These are phyloP conservation scores for Hydrozoanthus tunicans DNA, from an alignment of 64 coral and sea anemone genomes.

Conservation along the genomic window DNA sequence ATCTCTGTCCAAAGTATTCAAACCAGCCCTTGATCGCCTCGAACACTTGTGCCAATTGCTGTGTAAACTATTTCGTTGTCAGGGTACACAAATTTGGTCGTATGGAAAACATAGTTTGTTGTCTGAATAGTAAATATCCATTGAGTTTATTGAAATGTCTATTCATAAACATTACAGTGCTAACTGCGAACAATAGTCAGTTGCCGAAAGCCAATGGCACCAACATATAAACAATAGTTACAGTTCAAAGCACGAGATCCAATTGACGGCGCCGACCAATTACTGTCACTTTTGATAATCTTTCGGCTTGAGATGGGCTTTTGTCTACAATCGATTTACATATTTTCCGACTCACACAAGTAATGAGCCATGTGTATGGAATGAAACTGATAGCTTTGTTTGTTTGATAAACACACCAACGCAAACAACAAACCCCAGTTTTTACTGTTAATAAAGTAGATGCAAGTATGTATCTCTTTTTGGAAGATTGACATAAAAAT, in stretches of 20 bases:
- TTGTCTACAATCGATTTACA: conserved; percentile 34
- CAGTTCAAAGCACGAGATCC: conserved; percentile 1
- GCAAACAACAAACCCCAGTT: conserved; percentile 1
- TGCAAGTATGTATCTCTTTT: neutral
- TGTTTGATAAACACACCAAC: conserved; percentile 21
- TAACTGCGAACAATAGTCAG: conserved; percentile 19
- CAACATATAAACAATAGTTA: neutral
- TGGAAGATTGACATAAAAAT: neutral
- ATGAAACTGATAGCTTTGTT: conserved; percentile 10
- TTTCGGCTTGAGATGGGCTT: neutral
- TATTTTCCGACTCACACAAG: neutral
- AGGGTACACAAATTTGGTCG: conserved; percentile 80
- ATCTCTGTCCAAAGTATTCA: conserved; percentile 30
- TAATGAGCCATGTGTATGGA: neutral
- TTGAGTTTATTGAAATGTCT: conserved; percentile 8
- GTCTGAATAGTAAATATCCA: conserved; percentile 35
- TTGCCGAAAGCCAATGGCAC: neutral
- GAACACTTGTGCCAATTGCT: conserved; percentile 25
- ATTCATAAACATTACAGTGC: conserved; percentile 38
- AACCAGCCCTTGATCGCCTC: neutral
- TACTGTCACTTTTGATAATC: conserved; percentile 34
- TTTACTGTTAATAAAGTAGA: neutral
- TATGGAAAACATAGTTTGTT: conserved; percentile 50
- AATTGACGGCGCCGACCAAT: neutral
- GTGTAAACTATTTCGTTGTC: conserved; percentile 56